These are phyloP conservation scores for Cordilura impudica DNA, from an alignment of 2,888 invertebrate genomes.

Conservation along the genomic window DNA sequence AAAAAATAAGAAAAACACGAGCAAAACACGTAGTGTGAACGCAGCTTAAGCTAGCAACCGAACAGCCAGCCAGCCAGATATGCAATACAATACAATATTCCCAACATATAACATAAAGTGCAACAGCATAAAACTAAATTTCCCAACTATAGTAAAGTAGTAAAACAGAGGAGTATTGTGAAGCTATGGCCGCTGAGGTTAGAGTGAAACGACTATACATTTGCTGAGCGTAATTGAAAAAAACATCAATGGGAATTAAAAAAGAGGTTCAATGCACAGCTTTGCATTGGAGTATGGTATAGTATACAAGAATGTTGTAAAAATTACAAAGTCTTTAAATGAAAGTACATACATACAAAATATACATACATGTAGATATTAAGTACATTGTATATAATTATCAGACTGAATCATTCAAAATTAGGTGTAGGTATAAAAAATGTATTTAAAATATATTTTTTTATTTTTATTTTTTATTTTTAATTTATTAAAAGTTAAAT, in stretches of 20 bases:
- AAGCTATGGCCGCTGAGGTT: slow-evolving; percentile 37
- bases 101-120: slow-evolving; percentile 33
- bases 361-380: too few relatives aligned
- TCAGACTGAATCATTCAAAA: slow-evolving; percentile 13
- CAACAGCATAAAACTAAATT: slow-evolving; percentile 28
- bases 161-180: slow-evolving; percentile 35
- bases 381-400: background rate
- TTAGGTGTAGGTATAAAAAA: background rate
- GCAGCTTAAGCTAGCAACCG: slow-evolving; percentile 28
- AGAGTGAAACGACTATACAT: slow-evolving; percentile 53
- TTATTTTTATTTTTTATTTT: too few relatives aligned
- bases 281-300: slow-evolving; percentile 39
- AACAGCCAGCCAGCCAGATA: slow-evolving; percentile 16
- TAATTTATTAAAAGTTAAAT: too few relatives aligned
- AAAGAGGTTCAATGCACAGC: slow-evolving; percentile 63
- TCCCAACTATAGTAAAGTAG: slow-evolving; percentile 44
- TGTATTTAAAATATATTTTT: background rate
- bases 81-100: background rate
- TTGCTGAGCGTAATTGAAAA: slow-evolving; percentile 11
- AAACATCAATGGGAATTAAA: slow-evolving; percentile 59
- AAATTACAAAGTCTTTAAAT: slow-evolving; percentile 15
- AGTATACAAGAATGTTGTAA: slow-evolving; percentile 16
- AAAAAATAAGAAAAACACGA: too few relatives aligned
- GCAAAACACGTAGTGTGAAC: too few relatives aligned
- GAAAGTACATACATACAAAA: background rate